Conservation (phyloP, 2,888 invertebrate species). For the Melinaea marsaeus region DNA sequence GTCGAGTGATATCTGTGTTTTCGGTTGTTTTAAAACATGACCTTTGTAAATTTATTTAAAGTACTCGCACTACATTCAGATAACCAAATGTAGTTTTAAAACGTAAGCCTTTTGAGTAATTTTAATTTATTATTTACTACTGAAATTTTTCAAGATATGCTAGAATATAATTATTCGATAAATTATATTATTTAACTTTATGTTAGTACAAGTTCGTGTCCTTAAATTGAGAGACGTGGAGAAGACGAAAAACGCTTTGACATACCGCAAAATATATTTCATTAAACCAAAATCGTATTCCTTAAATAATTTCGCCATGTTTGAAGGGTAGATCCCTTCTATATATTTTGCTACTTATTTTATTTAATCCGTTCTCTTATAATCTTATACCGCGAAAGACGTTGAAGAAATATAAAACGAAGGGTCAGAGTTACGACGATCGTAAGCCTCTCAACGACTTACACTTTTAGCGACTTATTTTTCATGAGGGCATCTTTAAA, state of each 20-base stretch:
- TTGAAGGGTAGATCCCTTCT: too few species aligned
- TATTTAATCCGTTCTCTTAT: constrained; percentile 16
- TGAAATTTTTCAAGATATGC: too few species aligned
- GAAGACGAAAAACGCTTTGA: too few species aligned
- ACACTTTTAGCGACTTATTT: constrained; percentile 31
- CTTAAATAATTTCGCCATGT: too few species aligned
- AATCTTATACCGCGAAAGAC: constrained; percentile 21
- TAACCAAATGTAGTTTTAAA: background rate
- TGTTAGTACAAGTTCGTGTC: too few species aligned
- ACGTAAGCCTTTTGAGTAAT: too few species aligned
- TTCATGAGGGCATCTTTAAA: constrained; percentile 32
- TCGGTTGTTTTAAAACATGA: constrained; percentile 39
- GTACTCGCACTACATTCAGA: constrained; percentile 25
- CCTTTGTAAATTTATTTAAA: constrained; percentile 12
- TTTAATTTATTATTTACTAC: too few species aligned
- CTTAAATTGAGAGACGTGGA: too few species aligned
- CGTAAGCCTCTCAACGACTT: constrained; percentile 26
- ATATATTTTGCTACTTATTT: background rate
- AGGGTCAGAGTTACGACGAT: constrained; percentile 31
- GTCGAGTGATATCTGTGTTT: constrained; percentile 41
- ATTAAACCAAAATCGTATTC: too few species aligned
- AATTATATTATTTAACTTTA: too few species aligned
- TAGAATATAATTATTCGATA: too few species aligned
- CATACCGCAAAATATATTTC: too few species aligned
- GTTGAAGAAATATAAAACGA: constrained; percentile 26